Percentiles rank a stretch among this genome's conserved stretches.
phyloP scores from a whole-genome alignment of 2,113 vertebrate species.

The Nannobrachium achirus region DNA sequence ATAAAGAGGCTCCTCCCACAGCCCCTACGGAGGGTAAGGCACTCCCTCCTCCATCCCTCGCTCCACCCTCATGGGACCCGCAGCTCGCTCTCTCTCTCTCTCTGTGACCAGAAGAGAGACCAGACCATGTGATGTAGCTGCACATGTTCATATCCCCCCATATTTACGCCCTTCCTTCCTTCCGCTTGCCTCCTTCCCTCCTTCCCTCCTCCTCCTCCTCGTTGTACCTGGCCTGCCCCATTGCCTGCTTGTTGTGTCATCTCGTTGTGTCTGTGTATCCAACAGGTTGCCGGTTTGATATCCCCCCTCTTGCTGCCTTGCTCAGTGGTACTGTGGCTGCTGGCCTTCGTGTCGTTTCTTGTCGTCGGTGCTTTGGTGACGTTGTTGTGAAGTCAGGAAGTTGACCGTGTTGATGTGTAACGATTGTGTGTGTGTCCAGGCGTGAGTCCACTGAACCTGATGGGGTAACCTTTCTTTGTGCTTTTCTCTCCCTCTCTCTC shows the following conservation, averaged over 20 bases:
- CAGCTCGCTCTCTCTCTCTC: slow-evolving; percentile 65
- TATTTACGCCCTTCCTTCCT: no score
- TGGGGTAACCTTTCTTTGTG: neutral
- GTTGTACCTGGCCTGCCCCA: slow-evolving; percentile 44
- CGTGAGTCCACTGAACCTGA: neutral
- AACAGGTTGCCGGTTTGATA: slow-evolving; percentile 54
- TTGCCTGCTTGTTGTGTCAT: slow-evolving; percentile 61
- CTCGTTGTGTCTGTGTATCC: slow-evolving; percentile 27
- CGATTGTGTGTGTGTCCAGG: slow-evolving; percentile 14
- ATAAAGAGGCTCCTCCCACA: slow-evolving; percentile 81
- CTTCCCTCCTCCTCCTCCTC: slow-evolving; percentile 18
- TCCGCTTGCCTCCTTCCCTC: neutral
- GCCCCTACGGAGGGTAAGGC: slow-evolving; percentile 83
- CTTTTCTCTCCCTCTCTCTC: neutral
- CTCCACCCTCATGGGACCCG: slow-evolving; percentile 62
- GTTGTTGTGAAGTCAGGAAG: slow-evolving; percentile 30
- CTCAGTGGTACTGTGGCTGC: slow-evolving; percentile 67
- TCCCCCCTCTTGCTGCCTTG: slow-evolving; percentile 56
- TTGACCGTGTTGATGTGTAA: neutral
- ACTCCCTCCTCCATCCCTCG: slow-evolving; percentile 66
- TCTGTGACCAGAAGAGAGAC: slow-evolving; percentile 10
- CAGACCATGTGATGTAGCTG: no score
- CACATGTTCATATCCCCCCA: no score
- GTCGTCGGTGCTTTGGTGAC: slow-evolving; percentile 58
- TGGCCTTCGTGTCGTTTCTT: slow-evolving; percentile 56